These are phyloP conservation scores for Myotis vivesi DNA, from an alignment of 2,797 vertebrate species.

Conservation along the genomic window DNA sequence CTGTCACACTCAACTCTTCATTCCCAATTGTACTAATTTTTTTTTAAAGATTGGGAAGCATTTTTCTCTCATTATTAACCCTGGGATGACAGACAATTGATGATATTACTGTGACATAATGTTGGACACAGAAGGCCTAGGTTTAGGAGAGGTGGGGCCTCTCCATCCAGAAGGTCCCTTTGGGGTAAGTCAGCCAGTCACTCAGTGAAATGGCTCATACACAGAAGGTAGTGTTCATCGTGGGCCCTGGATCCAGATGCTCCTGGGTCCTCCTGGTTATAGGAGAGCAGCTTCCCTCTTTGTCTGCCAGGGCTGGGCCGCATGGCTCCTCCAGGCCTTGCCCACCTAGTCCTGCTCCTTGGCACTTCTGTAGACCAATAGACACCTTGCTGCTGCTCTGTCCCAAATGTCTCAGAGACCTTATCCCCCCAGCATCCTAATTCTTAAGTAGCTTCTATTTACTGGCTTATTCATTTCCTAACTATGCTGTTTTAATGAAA, in stretches of 20 bases:
- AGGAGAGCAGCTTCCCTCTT: fast-evolving
- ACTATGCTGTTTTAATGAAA: not conserved
- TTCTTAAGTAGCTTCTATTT: not conserved
- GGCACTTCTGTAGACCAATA: not conserved
- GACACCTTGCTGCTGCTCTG: fast-evolving
- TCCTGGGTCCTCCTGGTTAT: fast-evolving
- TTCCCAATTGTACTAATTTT: not conserved
- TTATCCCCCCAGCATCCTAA: not conserved
- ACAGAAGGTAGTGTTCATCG: not conserved
- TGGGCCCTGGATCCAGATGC: not conserved
- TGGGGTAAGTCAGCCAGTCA: fast-evolving
- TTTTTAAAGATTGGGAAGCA: not conserved
- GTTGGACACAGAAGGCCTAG: fast-evolving
- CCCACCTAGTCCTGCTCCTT: fast-evolving
- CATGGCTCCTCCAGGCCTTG: not conserved
- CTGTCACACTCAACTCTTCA: not conserved
- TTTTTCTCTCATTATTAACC: not conserved
- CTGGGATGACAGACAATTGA: not conserved
- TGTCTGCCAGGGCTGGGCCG: fast-evolving
- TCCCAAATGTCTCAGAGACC: fast-evolving
- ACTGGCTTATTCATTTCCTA: not conserved
- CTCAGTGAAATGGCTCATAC: not conserved
- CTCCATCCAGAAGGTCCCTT: not conserved
- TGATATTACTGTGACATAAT: not conserved
- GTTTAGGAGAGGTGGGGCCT: not conserved